A percentile compares a stretch with the other conserved stretches of the same genome.
Evolutionary conservation across 2,888 invertebrate species (phyloP).

Genomic region (Prosapia bicincta): DNA sequence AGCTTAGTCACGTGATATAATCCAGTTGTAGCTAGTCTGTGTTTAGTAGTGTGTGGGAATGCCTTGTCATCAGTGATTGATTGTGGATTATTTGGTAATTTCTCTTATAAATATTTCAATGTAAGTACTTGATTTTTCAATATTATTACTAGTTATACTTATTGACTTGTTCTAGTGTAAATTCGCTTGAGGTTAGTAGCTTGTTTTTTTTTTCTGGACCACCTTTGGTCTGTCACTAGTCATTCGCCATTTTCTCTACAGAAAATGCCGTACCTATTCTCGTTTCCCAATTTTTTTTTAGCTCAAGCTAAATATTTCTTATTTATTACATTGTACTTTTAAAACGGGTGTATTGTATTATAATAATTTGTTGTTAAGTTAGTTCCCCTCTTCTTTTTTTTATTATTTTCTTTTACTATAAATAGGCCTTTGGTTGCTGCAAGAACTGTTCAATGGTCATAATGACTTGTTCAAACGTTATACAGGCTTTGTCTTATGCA

Average conservation of each 20-base stretch:
- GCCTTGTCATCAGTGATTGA: constrained; percentile 39
- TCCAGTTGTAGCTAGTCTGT: constrained; percentile 13
- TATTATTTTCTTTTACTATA: too few species aligned
- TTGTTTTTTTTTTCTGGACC: too few species aligned
- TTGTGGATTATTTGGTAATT: constrained; percentile 29
- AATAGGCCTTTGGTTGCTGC: too few species aligned
- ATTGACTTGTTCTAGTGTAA: too few species aligned
- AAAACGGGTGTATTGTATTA: too few species aligned
- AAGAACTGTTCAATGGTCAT: neutral
- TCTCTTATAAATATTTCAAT: constrained; percentile 5
- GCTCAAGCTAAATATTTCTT: too few species aligned
- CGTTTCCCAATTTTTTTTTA: too few species aligned
- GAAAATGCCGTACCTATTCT: too few species aligned
- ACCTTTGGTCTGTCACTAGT: neutral
- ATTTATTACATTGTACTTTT: too few species aligned
- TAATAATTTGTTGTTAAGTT: too few species aligned
- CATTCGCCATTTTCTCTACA: neutral
- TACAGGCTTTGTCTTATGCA: neutral
- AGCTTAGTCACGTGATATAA: constrained; percentile 31
- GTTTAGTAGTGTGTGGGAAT: constrained; percentile 36
- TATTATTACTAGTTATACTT: neutral
- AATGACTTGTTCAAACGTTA: neutral
- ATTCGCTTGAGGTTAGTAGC: too few species aligned
- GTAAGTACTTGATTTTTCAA: constrained; percentile 12
- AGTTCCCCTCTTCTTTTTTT: too few species aligned